Base-by-base conservation (phyloP, 2,113 vertebrate genomes). In the Cyrtonyx montezumae region DNA sequence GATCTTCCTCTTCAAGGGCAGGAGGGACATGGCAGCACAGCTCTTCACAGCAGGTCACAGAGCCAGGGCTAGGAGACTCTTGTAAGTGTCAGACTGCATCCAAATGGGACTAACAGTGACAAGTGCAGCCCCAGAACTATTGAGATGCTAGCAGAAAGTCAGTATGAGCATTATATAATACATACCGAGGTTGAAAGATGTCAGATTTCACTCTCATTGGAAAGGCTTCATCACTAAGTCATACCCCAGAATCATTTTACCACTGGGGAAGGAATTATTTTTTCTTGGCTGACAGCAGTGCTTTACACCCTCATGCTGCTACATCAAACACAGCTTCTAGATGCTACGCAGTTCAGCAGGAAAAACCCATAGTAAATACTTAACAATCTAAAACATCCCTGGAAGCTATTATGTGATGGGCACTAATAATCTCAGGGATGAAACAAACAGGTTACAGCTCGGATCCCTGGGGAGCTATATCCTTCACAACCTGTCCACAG, bases 341-440 rank as follows among this genome's bases (percentile, higher is more conserved):
- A 62, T 58, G 23, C 69, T 68, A 62, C 2, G 3, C 20, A 91
- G 65, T 79, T 86, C 79, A 63, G 23, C 21, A 91, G 93, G 89
- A 89, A 92, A 91, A 94, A 85, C 70, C 75, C 84, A 85, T 9
- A 34, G 9, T 11, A 68, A 84, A 82, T 61, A 70, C 40, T 51
- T 56, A 68, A 86, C 46, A 58, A 76, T 42, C 80, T 0, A 14
- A 73, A 91, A 84, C 74, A 78, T 40, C 73, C 83, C 88, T 73
- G 43, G 73, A 65, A 93, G 80, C 55, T 89, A 26, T 59, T 84
- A 62, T 25, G 79, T 63, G 65, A 67, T 82, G 25, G 46, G 63
- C 77, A 71, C 93, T 85, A 82, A 91, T 87, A 70, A 77, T 32
- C 4, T 71, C 77, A 62, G 36, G 18, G 46, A 70, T 42, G 55